Evolutionary conservation across 2,888 invertebrate genomes (phyloP), one percentile per base, ranked within the genome.

Genomic region (Lasius platythorax): DNA sequence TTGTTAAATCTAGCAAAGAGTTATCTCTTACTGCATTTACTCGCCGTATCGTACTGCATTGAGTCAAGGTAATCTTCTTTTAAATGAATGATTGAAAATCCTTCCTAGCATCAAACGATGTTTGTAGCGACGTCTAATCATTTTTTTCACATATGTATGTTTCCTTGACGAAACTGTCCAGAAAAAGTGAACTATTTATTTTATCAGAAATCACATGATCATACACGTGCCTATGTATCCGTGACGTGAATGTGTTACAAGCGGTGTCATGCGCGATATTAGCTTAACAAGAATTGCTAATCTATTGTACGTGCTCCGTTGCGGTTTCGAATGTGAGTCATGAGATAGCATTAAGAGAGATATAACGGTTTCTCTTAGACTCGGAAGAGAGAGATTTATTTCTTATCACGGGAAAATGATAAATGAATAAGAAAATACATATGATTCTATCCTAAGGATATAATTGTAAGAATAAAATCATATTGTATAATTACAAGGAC

Each of bases 281-380:
- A 83, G 67, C 66, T 66, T 72, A 86, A 85, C 82, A 82, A 81
- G 83, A 85, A 82, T 88, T 86, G 85, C 87, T 89, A 87, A 89
- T 87, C 88, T 87, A 66, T 67, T 18, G 81, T 89, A 89, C 88
- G 88, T 89, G 88, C 84, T 40, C 4, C 50, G 84, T 82, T 63
- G 64, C 68, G 73, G 46, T 15, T 63, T 12, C 66, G 53, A 58
- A 73, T 73, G 58, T 84, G 85, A 87, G 64, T 89, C 87, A 84
- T 56, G 78, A 83, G 73, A 74, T 82, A 73, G 63, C 58, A 53
- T 58, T 43, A 46, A 18, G 43, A 43, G 40, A 37, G 56, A 46
- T 37, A 15, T 33, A 64, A 74, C 63, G 12, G 11, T 12, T 58
- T 63, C 3, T 64, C 33, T 53, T 12, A 53, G 33, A 64, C 8